phyloP scores from a whole-genome alignment of 2,888 invertebrate genomes.

The Polyommatus icarus region DNA sequence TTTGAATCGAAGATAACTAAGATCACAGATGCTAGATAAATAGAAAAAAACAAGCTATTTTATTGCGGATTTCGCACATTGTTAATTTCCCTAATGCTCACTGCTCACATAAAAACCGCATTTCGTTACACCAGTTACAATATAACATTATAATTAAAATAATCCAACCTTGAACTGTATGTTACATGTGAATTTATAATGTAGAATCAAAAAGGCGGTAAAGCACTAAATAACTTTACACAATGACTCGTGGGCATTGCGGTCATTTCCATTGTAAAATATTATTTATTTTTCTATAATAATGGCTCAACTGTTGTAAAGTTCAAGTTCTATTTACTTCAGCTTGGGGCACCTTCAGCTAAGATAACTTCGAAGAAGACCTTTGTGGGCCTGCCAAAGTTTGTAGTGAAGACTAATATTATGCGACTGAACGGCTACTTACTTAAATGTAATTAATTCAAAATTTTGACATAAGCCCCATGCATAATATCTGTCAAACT shows the following conservation, averaged over 20 bases:
- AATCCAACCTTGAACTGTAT: conserved; percentile 20
- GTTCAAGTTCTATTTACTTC: too few species aligned
- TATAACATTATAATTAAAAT: conserved; percentile 17
- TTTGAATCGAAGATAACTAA: too few species aligned
- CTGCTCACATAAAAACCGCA: not conserved
- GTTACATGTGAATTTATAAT: not conserved
- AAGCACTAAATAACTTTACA: not conserved
- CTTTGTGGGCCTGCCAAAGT: too few species aligned
- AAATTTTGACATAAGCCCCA: too few species aligned
- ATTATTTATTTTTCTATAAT: not conserved
- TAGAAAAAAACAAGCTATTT: not conserved
- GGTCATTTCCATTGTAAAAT: not conserved
- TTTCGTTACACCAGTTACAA: not conserved
- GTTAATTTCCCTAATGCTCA: not conserved
- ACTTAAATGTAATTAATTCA: too few species aligned
- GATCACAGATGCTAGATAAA: too few species aligned
- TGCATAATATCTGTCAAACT: too few species aligned
- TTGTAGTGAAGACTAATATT: too few species aligned
- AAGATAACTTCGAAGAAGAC: too few species aligned
- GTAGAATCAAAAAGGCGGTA: not conserved
- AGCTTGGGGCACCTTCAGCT: too few species aligned
- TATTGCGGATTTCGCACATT: not conserved
- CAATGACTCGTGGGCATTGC: not conserved
- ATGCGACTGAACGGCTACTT: too few species aligned
- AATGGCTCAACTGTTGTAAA: not conserved